These are phyloP conservation scores for Notospermus geniculatus DNA, from an alignment of 1,140 invertebrate genomes.

Conservation along the genomic window DNA sequence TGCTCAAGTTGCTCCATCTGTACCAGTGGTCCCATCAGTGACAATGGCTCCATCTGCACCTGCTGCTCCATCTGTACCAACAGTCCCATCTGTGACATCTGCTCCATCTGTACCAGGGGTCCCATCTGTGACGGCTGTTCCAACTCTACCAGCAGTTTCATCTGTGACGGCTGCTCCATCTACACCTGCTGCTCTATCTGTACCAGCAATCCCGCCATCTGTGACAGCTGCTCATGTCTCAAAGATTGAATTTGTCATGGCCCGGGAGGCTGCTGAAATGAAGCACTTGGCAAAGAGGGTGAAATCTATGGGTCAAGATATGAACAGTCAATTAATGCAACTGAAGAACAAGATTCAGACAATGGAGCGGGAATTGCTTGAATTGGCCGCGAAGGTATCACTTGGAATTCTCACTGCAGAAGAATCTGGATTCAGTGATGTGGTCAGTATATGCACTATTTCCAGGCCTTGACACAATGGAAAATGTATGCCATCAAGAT, in stretches of 20 bases:
- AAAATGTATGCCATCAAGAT: too few species aligned
- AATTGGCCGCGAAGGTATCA: not conserved
- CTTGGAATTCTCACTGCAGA: not conserved
- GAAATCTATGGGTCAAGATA: not conserved
- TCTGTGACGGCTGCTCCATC: too few species aligned
- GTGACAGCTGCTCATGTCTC: not conserved
- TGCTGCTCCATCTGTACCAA: too few species aligned
- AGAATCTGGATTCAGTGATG: not conserved
- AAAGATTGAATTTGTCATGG: not conserved
- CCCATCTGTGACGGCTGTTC: too few species aligned
- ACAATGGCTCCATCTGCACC: not conserved
- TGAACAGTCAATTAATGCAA: not conserved
- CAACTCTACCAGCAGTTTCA: too few species aligned
- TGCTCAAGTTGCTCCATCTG: too few species aligned
- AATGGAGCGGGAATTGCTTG: not conserved
- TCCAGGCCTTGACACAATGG: too few species aligned
- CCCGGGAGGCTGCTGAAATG: not conserved
- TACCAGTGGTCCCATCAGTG: too few species aligned
- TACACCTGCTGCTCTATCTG: too few species aligned
- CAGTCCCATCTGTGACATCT: too few species aligned
- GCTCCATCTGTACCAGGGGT: too few species aligned
- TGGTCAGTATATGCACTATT: not conserved
- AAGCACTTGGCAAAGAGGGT: conserved; percentile 1
- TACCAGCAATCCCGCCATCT: not conserved
- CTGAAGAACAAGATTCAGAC: not conserved